These are phyloP conservation scores for Xiphias gladius DNA, from an alignment of 2,113 vertebrate genomes.

Conservation along the genomic window DNA sequence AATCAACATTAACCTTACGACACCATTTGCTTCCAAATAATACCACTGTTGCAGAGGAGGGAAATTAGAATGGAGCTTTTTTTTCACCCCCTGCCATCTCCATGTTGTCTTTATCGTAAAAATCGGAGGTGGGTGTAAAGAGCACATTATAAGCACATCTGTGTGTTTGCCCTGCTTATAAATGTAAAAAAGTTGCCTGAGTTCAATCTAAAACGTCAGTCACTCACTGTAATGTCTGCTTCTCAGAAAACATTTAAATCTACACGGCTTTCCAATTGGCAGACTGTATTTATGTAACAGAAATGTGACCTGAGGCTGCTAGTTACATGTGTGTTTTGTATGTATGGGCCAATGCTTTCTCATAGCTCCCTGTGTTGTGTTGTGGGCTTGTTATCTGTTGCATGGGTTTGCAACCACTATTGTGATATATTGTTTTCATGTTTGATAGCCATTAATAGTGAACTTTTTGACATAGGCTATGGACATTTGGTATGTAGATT, in stretches of 20 bases:
- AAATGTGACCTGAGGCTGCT: background rate
- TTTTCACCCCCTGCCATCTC: background rate
- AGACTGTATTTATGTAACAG: background rate
- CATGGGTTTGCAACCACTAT: background rate
- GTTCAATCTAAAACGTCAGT: slow-evolving; percentile 10
- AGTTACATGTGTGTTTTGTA: background rate
- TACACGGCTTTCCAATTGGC: background rate
- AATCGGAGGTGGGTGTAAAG: background rate
- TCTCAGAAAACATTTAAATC: background rate
- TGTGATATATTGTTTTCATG: background rate
- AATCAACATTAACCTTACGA: slow-evolving; percentile 79
- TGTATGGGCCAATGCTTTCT: background rate
- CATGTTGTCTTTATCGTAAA: slow-evolving; percentile 10
- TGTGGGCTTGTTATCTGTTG: background rate
- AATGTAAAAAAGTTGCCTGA: background rate
- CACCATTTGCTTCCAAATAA: slow-evolving; percentile 70
- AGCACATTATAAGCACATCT: background rate
- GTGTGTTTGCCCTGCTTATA: background rate
- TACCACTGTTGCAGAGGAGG: slow-evolving; percentile 23
- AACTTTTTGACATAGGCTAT: background rate
- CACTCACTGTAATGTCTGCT: background rate
- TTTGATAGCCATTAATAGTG: background rate
- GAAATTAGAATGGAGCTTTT: slow-evolving; percentile 39
- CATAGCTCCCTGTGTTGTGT: background rate
- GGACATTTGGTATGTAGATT: background rate